A percentile compares a stretch with the other conserved stretches of the same genome.
Conservation (phyloP, 2,888 invertebrate species). For the Callosobruchus maculatus region DNA sequence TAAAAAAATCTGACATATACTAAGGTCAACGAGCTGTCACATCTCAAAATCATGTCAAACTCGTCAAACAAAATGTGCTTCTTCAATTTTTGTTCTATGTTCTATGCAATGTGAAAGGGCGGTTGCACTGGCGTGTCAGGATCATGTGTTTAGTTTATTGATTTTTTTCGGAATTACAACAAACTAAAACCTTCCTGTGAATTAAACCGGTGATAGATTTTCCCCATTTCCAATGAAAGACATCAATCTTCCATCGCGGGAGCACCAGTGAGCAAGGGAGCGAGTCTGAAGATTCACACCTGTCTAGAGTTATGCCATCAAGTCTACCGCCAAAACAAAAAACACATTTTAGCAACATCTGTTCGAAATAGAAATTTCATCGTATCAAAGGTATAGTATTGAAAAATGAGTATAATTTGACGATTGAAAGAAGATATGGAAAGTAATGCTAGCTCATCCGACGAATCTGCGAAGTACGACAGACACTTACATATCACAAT, state of each 20-base stretch:
- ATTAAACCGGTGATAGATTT: not conserved
- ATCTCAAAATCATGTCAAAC: too few relatives aligned
- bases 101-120: not conserved
- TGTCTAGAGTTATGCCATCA: not conserved
- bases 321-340: not conserved
- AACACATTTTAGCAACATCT: not conserved
- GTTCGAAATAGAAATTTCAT: not conserved
- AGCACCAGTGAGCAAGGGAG: not conserved
- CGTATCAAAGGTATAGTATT: not conserved
- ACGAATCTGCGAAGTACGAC: slow-evolving; percentile 5
- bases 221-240: not conserved
- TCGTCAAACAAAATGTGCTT: too few relatives aligned
- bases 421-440: slow-evolving; percentile 2
- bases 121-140: not conserved
- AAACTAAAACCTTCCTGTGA: not conserved
- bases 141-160: not conserved
- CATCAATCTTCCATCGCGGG: not conserved
- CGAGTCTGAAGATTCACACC: not conserved
- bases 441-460: slow-evolving; percentile 10
- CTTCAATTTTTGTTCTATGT: not conserved
- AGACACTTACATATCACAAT: slow-evolving; percentile 21
- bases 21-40: too few relatives aligned
- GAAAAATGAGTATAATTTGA: slow-evolving; percentile 2
- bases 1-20: too few relatives aligned
- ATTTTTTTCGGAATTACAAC: not conserved